These are phyloP conservation scores for Limnephilus rhombicus DNA, from an alignment of 2,888 invertebrate species.

Conservation along the genomic window DNA sequence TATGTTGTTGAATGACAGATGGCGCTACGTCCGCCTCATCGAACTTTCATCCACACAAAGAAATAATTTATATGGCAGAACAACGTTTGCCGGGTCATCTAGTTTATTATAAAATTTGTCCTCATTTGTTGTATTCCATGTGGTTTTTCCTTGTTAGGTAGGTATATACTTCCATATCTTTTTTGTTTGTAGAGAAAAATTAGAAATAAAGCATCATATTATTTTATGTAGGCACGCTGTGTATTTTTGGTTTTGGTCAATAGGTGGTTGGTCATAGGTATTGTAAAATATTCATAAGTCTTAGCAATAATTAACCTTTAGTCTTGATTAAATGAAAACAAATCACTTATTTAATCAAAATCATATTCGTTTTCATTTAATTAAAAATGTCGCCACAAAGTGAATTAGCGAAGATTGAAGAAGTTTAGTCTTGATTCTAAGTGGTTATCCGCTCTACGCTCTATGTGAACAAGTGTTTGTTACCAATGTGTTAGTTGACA, in stretches of 20 bases:
- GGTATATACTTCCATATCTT: not conserved
- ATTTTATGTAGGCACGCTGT: not conserved
- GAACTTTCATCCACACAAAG: too few relatives aligned
- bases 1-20: too few relatives aligned
- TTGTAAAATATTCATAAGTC: not conserved
- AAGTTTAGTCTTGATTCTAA: not conserved
- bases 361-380: too few relatives aligned
- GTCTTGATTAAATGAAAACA: not conserved
- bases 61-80: too few relatives aligned
- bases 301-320: not conserved
- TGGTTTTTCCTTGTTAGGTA: too few relatives aligned
- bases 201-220: not conserved
- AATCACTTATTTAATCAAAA: too few relatives aligned
- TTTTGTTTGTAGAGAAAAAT: too few relatives aligned
- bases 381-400: too few relatives aligned
- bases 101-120: too few relatives aligned
- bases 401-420: too few relatives aligned
- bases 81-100: too few relatives aligned
- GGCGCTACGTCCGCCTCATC: too few relatives aligned
- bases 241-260: not conserved
- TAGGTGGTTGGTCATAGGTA: not conserved
- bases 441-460: not conserved
- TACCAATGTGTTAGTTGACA: slow-evolving; percentile 12
- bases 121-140: not conserved
- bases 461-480: slow-evolving; percentile 20